Evolutionary conservation across 2,797 vertebrate species (phyloP), one percentile per base, ranked within the genome.

Genomic region (Diplodus puntazzo): DNA sequence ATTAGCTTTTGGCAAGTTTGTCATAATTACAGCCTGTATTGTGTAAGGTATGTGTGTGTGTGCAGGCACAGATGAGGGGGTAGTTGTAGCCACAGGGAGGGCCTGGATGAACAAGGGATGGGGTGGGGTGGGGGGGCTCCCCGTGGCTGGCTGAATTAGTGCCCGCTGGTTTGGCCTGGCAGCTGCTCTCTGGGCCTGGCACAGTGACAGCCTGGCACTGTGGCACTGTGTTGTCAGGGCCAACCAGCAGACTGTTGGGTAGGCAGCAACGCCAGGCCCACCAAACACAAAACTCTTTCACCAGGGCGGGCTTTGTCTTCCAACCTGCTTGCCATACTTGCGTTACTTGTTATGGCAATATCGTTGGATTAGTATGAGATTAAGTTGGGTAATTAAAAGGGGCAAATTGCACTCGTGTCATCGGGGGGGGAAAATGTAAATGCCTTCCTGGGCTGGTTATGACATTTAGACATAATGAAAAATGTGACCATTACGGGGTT

Each of bases 111-210:
- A 86, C 83, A 87, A 72, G 82, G 87, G 88, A 86, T 78, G 82
- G 84, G 75, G 39, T 27, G 27, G 27, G 27, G 27, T 27, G 39
- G 39, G 82, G 79, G 64, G 89, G 85, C 79, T 92, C 91, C 91
- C 93, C 93, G 93, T 93, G 93, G 95, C 88, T 94, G 94, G 93
- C 90, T 94, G 93, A 96, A 94, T 95, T 94, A 93, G 90, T 92
- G 94, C 93, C 92, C 92, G 91, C 93, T 95, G 94, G 89, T 92
- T 91, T 87, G 88, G 91, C 89, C 92, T 89, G 94, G 91, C 93
- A 95, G 95, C 95, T 96, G 95, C 88, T 92, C 88, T 88, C 88
- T 89, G 88, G 82, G 89, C 85, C 93, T 96, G 95, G 95, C 95
- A 91, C 79, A 55, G 87, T 90, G 89, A 94, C 84, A 85, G 89